phyloP scores from a whole-genome alignment of 2,888 invertebrate species.

The Choreutis nemorana region DNA sequence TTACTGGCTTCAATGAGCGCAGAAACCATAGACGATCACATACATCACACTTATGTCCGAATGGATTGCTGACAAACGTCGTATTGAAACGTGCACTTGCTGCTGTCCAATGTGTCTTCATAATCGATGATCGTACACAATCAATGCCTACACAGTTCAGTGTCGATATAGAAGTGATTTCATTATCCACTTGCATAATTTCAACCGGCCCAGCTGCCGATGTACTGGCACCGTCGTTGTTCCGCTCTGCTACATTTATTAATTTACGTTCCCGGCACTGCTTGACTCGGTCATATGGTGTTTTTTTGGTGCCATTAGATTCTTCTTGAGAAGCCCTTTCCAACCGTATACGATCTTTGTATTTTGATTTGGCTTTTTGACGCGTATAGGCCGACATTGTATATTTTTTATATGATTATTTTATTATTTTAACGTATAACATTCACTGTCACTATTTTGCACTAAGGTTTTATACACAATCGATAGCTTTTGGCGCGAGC shows the following conservation, averaged over 20 bases:
- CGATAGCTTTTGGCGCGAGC: too few relatives aligned
- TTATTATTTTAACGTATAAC: slow-evolving; percentile 4
- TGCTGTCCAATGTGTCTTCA: too few relatives aligned
- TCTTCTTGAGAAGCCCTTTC: slow-evolving; percentile 8
- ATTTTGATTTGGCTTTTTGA: slow-evolving; percentile 8
- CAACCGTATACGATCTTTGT: slow-evolving; percentile 9
- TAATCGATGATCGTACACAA: slow-evolving; percentile 4
- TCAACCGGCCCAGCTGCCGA: not conserved
- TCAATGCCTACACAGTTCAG: slow-evolving; percentile 3
- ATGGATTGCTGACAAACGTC: too few relatives aligned
- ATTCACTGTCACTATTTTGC: not conserved
- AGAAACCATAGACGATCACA: too few relatives aligned
- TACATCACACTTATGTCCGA: too few relatives aligned
- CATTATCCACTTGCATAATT: slow-evolving; percentile 5
- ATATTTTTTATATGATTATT: slow-evolving; percentile 6
- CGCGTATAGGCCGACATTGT: slow-evolving; percentile 6
- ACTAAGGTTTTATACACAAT: too few relatives aligned
- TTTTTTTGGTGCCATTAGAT: slow-evolving; percentile 6
- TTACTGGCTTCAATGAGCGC: too few relatives aligned
- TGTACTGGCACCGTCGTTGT: not conserved
- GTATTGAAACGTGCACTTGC: too few relatives aligned
- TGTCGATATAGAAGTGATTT: slow-evolving; percentile 4
- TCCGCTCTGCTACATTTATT: not conserved
- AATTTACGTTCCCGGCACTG: not conserved
- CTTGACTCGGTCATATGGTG: slow-evolving; percentile 3